phyloP scores from a whole-genome alignment of 2,113 vertebrate species.

The Psophia crepitans region DNA sequence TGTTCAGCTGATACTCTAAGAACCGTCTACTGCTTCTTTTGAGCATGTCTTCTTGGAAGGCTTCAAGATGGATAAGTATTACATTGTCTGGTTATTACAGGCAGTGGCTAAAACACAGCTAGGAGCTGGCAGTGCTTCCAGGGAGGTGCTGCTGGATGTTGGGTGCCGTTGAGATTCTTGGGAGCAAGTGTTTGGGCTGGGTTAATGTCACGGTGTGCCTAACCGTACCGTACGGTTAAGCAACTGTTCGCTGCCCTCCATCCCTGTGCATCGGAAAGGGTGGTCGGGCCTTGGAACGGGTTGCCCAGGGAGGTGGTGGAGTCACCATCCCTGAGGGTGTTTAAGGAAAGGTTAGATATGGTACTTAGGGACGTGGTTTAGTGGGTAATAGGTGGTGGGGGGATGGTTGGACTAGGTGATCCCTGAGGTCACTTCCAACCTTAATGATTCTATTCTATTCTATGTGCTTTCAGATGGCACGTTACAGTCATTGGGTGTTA shows the following conservation, averaged over 20 bases:
- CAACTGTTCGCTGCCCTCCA: fast-evolving
- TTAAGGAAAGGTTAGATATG: too few species aligned
- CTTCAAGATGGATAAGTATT: not conserved
- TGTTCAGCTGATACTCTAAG: not conserved
- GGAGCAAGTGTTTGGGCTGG: not conserved
- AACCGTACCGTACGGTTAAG: fast-evolving
- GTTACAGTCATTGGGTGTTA: fast-evolving
- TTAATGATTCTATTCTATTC: too few species aligned
- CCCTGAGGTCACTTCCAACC: too few species aligned
- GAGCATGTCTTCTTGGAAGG: fast-evolving
- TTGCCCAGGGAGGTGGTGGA: too few species aligned
- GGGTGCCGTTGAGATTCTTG: fast-evolving
- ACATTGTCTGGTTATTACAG: fast-evolving
- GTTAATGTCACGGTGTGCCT: not conserved
- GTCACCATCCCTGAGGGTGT: too few species aligned
- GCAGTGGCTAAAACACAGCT: fast-evolving
- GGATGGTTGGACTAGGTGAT: too few species aligned
- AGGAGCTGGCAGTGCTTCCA: fast-evolving
- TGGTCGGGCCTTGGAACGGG: too few species aligned
- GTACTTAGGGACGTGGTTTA: too few species aligned
- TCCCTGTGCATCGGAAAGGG: not conserved
- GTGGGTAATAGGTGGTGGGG: too few species aligned
- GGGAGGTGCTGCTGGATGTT: not conserved
- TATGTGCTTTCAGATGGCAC: fast-evolving
- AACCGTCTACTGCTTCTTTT: not conserved